Base-by-base conservation (phyloP, 1,140 invertebrate species). In the Aphis craccivora region DNA sequence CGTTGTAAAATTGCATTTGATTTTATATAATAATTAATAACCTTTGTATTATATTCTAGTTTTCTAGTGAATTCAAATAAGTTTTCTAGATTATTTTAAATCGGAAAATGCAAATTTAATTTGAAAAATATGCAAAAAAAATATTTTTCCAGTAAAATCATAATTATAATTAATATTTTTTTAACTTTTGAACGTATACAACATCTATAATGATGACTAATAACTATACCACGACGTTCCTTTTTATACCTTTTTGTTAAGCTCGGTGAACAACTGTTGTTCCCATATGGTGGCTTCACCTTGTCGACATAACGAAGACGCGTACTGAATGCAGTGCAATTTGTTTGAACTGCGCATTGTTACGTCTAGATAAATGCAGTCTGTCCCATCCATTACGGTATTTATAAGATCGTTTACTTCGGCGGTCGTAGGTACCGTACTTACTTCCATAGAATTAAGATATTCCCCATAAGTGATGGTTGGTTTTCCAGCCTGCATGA, bases 331-430 rank as follows among this genome's bases (percentile, higher is more conserved):
- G 48, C 81, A 93, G 23, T 84, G 76, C 48, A 55, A 51, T 55
- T 93, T 48, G 48, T 84, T 30, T 2, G 9, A 11, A 20, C 45
- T 37, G 7, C 91, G 81, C 4, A 2, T 30, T 14, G 91, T 93
- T 45, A 93, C 81, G 14, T 86, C 81, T 37, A 93, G 23, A 35
- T 93, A 93, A 84, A 93, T 53, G 35, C 67, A 81, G 51, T 93
- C 91, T 11, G 81, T 55, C 0, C 76, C 91, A 18, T 93, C 91
- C 67, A 93, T 48, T 86, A 93, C 81, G 2, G 91, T 55, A 11
- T 22, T 93, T 23, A 93, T 55, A 6, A 93, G 48, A 23, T 93
- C 76, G 11, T 93, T 93, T 23, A 86, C 81, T 55, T 93, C 91
- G 0, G 81, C 43, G 2, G 23, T 86, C 8, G 81, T 55, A 3